Base-by-base conservation (phyloP, 2,888 invertebrate genomes). In the Idaea straminata region DNA sequence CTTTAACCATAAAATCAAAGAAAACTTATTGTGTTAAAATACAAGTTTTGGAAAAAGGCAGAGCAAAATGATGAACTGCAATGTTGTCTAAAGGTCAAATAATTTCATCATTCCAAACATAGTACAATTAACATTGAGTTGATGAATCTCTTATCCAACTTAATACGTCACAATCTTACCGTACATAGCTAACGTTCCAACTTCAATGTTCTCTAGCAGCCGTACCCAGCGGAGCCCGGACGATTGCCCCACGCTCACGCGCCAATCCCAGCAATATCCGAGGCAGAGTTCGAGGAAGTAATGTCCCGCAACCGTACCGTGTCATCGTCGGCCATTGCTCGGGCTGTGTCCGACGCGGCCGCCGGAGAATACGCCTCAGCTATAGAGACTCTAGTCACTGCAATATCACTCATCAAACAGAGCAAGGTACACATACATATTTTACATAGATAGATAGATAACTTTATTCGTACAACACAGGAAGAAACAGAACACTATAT, bases 361-460 rank as follows among this genome's bases (percentile, higher is more conserved):
- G 98, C 98, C 66, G 98, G 99, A 10, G 99, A 99, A 91, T 99
- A 98, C 91, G 98, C 98, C 2, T 98, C 98, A 87, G 99, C 99
- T 62, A 99, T 99, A 71, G 99, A 99, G 92, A 99, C 99, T 4
- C 94, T 99, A 72, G 98, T 99, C 67, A 99, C 99, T 0, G 99
- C 99, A 6, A 99, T 99, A 79, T 99, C 99, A 7, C 94, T 99
- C 66, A 99, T 99, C 76, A 99, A 99, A 86, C 99, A 99, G 93
- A 99, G 99, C 65, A 98, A 98, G 92, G 95, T 94, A 63, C 35
- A 13, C 25, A 25, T 25, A 25, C 25, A 25, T 25, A 25, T 25
- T 25, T 2, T 25, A 25, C 25, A n/a, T n/a, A n/a, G n/a, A n/a
- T n/a, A n/a, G n/a, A n/a, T n/a, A n/a, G n/a, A n/a, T n/a, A n/a